Base-by-base conservation (phyloP, 2,797 vertebrate genomes). In the Corythornis leucogaster region DNA sequence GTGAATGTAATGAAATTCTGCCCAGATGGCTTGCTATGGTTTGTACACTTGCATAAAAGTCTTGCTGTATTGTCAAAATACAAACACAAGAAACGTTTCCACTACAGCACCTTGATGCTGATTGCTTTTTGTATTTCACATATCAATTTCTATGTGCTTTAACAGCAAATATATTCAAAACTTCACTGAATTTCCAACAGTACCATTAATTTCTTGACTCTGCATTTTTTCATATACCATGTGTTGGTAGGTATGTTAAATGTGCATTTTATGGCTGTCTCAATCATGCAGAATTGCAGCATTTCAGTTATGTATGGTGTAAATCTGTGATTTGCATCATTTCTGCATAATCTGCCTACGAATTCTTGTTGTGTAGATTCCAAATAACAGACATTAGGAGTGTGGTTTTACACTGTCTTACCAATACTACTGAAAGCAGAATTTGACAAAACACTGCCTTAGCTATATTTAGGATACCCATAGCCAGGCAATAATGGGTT, bases 1-100 rank as follows among this genome's bases (percentile, higher is more conserved):
- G 83, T 69, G 95, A 89, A 94, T 86, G 42, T 87, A 90, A 96
- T 92, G 68, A 96, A 89, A 94, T 93, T 85, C 74, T 87, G 70
- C 33, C 42, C 76, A 95, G 92, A 82, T 30, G 87, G 63, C 57
- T 85, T 63, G 68, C 21, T 75, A 75, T 45, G 78, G 82, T 70
- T 87, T 79, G 85, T 73, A 73, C 3, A 73, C 87, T 89, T 93
- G 86, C 78, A 92, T 87, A 87, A 87, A 92, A 89, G 68, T 92
- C 78, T 94, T 92, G 57, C 62, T 96, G 85, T 84, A 79, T 53
- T 79, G 69, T 76, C 62, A 86, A 92, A 97, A 94, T 61, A 92
- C 53, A 94, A 95, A 95, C 59, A 48, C 22, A 81, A 79, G 42
- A 92, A 95, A 89, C 26, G 62, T 87, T 94, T 51, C 76, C n/a